Base-by-base conservation (phyloP, 2,888 invertebrate species). In the Papilio elwesi region DNA sequence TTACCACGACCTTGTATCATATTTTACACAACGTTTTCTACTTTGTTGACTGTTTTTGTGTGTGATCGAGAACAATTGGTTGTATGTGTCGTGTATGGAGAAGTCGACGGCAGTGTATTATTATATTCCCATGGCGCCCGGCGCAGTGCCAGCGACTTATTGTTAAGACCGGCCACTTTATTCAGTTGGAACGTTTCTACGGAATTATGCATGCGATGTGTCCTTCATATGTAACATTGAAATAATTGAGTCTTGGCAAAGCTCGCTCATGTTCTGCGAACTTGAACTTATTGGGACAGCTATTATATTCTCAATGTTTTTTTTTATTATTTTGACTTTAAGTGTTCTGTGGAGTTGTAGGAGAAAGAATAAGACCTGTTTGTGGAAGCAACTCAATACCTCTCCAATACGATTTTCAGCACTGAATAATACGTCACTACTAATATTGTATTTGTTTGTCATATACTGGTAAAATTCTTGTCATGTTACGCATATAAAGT, bases 81-180 rank as follows among this genome's bases (percentile, higher is more conserved):
- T 70, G 49, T 70, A 47, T 72, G 36, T 77, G 74, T 68, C 75
- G 78, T 74, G 78, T 77, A 76, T 74, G 73, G 77, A 76, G 76
- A 79, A 81, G 78, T 77, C 77, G 76, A 79, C 79, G 80, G 70
- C 74, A 76, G 71, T 74, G 84, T 82, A 83, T 87, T 82, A 82
- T 80, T 83, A 83, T 78, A 82, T 84, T 80, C 85, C 82, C 81
- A 82, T 80, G 76, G 77, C 78, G 75, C 75, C 76, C 78, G 80
- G 78, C 77, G 71, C 71, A 70, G 78, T 77, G 87, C 89, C 88
- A 90, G 83, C 80, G 73, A 80, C 84, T 84, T 86, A 87, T 89
- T 89, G 87, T 89, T 89, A 86, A 85, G 80, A 77, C 76, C 77
- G 78, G 83, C 78, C 81, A 83, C 80, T 84, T 81, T 83, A 81